phyloP scores from a whole-genome alignment of 1,140 invertebrate species.

The Phocides pigmalion region DNA sequence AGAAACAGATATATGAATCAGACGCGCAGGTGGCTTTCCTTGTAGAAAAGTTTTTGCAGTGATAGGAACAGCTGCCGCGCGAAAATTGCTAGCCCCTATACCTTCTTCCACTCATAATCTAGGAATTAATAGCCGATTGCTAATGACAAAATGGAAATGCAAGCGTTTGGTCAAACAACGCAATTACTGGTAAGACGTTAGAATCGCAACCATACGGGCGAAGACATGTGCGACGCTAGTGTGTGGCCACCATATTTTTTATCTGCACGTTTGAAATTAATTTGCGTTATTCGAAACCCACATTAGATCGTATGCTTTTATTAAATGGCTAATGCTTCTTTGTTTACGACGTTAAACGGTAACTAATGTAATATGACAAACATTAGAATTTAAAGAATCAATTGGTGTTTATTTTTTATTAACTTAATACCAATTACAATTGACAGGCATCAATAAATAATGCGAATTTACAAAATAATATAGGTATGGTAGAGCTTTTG shows the following conservation, averaged over 20 bases:
- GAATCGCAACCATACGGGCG: conserved; percentile 69
- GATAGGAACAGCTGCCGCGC: conserved; percentile 68
- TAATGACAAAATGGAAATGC: conserved; percentile 80
- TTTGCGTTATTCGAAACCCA: background rate
- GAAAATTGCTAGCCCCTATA: conserved; percentile 80
- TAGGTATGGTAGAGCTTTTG: conserved; percentile 64
- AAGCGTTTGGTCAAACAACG: conserved; percentile 71
- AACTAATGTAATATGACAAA: conserved; percentile 19
- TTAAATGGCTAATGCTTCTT: conserved; percentile 3
- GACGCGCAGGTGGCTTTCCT: conserved; percentile 72
- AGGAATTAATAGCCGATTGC: conserved; percentile 78
- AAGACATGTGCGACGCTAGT: conserved; percentile 53
- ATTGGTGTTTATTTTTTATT: background rate
- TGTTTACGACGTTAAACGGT: background rate
- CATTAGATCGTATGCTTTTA: conserved; percentile 1
- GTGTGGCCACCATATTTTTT: conserved; percentile 23
- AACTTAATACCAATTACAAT: conserved; percentile 39
- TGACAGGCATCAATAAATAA: conserved; percentile 55
- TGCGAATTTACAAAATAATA: conserved; percentile 59
- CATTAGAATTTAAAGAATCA: background rate
- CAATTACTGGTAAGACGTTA: conserved; percentile 68
- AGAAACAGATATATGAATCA: conserved; percentile 55
- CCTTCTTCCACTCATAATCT: conserved; percentile 70
- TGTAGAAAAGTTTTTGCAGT: conserved; percentile 76
- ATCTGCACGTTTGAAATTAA: conserved; percentile 15